Conservation (phyloP, 1,140 invertebrate genomes). For the Archegozetes longisetosus region DNA sequence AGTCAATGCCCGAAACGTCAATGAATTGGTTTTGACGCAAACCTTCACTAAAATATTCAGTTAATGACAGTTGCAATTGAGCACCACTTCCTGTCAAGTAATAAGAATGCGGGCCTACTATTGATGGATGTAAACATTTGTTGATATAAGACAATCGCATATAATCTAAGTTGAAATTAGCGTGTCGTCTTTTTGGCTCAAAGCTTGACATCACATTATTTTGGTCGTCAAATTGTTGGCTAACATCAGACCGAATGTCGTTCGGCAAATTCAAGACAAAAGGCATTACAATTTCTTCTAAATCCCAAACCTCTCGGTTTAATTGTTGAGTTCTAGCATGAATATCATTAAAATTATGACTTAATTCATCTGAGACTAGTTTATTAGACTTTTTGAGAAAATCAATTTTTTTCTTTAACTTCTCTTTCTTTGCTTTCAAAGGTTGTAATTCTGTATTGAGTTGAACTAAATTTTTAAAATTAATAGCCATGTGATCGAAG, state of each 20-base stretch:
- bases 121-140: constrained; percentile 1
- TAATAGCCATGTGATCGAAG: background rate
- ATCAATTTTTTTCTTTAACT: background rate
- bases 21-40: background rate
- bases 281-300: constrained; percentile 8
- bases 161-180: background rate
- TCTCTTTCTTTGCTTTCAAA: background rate
- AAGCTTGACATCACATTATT: constrained; percentile 1
- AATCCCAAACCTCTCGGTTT: background rate
- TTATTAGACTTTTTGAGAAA: background rate
- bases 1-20: constrained; percentile 8
- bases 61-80: background rate
- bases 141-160: constrained; percentile 13
- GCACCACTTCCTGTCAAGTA: constrained; percentile 2
- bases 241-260: background rate
- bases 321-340: background rate
- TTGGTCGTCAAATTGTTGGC: background rate
- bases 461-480: background rate
- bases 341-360: background rate
- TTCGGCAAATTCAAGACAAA: constrained; percentile 6
- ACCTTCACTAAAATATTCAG: background rate
- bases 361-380: background rate
- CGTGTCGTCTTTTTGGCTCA: background rate
- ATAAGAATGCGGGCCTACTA: constrained; percentile 10
- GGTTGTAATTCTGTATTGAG: background rate